Evolutionary conservation across 2,113 vertebrate genomes (phyloP), one percentile per base, ranked within the genome.

Genomic region (Amphiprion percula): DNA sequence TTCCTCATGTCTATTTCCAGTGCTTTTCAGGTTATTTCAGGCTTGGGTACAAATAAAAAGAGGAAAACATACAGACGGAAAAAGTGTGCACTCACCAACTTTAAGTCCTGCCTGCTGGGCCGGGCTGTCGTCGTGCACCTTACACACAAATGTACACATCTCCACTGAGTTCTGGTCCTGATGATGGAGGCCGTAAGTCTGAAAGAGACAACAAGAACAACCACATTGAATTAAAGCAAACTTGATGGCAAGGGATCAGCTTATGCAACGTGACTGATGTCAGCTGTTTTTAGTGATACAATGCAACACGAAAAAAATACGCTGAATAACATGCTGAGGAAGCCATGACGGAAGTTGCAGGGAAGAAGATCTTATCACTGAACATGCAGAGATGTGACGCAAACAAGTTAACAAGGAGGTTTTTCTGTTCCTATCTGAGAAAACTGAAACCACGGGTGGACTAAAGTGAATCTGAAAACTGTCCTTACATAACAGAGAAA

Each of bases 61-160:
- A 44, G 14, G 2, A 44, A 44, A 15, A 44, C 10, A 44, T 4
- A 15, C 11, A 44, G 14, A 44, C 1, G 12, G 12, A 44, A 44
- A 44, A 44, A 44, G 41, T 1, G 19, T 52, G 68, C 19, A 85
- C 96, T 94, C 92, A 98, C 98, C 98, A 11, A 97, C 90, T 92
- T 95, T 96, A 47, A 99, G 96, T 62, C 98, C 97, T 0, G 96
- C 96, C 0, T 92, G 82, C 49, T 97, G 96, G 2, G 98, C 97
- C 0, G 97, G 96, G 80, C 97, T 97, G 82, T 95, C 93, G 0
- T 95, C 93, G 0, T 98, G 97, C 77, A 99, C 97, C n/a, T 95
- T 95, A 86, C 96, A 99, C 79, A 98, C 96, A 53, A 98, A 99
- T 1, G 98, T 98, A 90, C 98, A 98, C 97, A 99, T 98, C 92